phyloP scores from a whole-genome alignment of 2,888 invertebrate species.

The Steinernema hermaphroditum region DNA sequence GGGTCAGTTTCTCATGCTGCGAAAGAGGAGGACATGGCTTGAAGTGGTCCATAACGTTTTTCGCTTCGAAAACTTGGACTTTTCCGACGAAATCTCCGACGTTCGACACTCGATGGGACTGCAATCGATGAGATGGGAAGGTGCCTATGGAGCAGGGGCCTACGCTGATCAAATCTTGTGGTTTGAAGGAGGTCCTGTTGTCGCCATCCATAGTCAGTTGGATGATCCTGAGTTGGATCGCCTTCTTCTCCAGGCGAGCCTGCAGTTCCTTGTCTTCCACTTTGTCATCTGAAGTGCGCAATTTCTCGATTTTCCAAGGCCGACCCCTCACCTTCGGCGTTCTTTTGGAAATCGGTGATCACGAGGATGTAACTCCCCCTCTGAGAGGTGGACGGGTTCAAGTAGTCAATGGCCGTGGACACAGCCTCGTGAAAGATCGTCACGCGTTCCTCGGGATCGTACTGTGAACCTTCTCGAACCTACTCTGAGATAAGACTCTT shows the following conservation, averaged over 20 bases:
- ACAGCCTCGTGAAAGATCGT: background rate
- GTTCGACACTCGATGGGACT: conserved; percentile 19
- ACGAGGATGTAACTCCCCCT: conserved; percentile 20
- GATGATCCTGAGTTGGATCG: conserved; percentile 16
- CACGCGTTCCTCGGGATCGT: conserved; percentile 6
- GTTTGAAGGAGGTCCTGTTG: background rate
- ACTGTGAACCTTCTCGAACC: conserved; percentile 11
- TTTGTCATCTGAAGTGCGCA: background rate
- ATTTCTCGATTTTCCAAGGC: no score
- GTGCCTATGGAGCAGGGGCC: background rate
- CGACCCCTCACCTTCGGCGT: background rate
- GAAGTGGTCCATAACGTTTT: conserved; percentile 20
- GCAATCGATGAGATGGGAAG: background rate
- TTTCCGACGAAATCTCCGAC: background rate
- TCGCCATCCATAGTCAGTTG: conserved; percentile 14
- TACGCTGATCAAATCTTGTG: background rate
- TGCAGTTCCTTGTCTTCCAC: background rate
- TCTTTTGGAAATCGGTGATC: conserved; percentile 19
- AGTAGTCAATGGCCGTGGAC: background rate
- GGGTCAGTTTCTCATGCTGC: conserved; percentile 3
- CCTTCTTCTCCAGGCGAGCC: background rate
- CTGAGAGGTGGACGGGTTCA: conserved; percentile 7
- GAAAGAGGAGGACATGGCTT: conserved; percentile 20
- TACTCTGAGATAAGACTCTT: no score
- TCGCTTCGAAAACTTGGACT: conserved; percentile 21